These are phyloP conservation scores for Thamnophis elegans DNA, from an alignment of 2,797 vertebrate species.

Conservation along the genomic window DNA sequence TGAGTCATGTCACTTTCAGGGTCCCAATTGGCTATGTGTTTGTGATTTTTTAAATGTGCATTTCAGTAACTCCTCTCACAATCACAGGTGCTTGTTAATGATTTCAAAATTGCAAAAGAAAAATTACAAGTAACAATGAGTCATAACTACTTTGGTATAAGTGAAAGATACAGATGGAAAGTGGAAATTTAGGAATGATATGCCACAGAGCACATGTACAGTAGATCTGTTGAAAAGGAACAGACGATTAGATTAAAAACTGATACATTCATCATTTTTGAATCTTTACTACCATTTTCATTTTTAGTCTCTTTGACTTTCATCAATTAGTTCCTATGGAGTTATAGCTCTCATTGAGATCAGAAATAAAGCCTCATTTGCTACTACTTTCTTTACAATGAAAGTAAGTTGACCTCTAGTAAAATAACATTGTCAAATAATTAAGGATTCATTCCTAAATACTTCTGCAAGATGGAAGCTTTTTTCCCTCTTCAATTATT, in stretches of 20 bases:
- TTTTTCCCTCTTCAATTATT: constrained; percentile 59
- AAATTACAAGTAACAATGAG: neutral
- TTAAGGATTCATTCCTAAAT: constrained; percentile 52
- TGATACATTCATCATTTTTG: constrained; percentile 7
- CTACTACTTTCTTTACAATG: constrained; percentile 31
- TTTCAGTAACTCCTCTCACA: neutral
- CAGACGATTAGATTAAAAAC: constrained; percentile 19
- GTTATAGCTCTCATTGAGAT: constrained; percentile 26
- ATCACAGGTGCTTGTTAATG: neutral
- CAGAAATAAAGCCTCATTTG: constrained; percentile 25
- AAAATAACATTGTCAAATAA: constrained; percentile 58
- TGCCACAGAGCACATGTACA: neutral
- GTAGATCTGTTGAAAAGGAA: constrained; percentile 6
- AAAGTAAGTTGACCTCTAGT: constrained; percentile 55
- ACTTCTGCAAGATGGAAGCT: constrained; percentile 33
- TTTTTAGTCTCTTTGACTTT: constrained; percentile 27
- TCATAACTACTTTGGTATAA: neutral
- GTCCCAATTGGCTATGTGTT: neutral
- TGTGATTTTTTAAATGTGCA: neutral
- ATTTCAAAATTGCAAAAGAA: constrained; percentile 5
- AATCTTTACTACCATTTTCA: neutral
- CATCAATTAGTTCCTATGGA: constrained; percentile 30
- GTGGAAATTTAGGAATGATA: neutral
- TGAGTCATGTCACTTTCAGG: neutral
- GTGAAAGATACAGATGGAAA: neutral